phyloP scores from a whole-genome alignment of 1,140 invertebrate genomes.

The Riptortus pedestris region DNA sequence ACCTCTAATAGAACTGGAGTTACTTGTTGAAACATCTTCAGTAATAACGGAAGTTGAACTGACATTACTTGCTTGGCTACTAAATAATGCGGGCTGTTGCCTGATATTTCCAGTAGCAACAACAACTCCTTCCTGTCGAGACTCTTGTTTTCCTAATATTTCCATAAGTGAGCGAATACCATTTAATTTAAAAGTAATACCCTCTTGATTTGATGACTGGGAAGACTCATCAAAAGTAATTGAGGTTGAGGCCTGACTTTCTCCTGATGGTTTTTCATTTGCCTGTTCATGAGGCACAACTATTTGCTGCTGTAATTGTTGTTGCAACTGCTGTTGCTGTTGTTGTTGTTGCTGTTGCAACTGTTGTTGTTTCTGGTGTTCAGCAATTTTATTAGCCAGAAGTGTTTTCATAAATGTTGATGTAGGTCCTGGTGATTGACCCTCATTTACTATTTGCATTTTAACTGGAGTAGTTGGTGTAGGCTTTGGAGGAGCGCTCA shows the following conservation, averaged over 20 bases:
- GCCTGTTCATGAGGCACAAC: neutral
- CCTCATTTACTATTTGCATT: slow-evolving; percentile 33
- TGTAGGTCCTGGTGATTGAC: slow-evolving; percentile 39
- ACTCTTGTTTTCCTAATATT: neutral
- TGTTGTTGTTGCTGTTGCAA: neutral
- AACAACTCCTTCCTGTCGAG: too few species aligned
- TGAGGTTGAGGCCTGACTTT: neutral
- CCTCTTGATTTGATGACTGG: neutral
- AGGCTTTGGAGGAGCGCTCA: slow-evolving; percentile 57
- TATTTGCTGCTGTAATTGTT: neutral
- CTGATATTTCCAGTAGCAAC: neutral
- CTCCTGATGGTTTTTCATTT: neutral
- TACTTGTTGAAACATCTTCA: neutral
- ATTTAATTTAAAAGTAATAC: neutral
- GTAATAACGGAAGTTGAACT: neutral
- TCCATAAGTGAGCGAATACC: slow-evolving; percentile 5
- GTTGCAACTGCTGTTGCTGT: neutral
- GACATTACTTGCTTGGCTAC: neutral
- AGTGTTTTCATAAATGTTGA: slow-evolving; percentile 70
- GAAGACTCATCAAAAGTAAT: slow-evolving; percentile 6
- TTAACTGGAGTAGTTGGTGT: slow-evolving; percentile 32
- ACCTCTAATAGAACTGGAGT: slow-evolving; percentile 1
- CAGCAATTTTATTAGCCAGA: slow-evolving; percentile 67
- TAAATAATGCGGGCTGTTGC: neutral
- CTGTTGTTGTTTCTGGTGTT: slow-evolving; percentile 15